Base-by-base conservation (phyloP, 2,888 invertebrate species). In the Psylliodes chrysocephalus region DNA sequence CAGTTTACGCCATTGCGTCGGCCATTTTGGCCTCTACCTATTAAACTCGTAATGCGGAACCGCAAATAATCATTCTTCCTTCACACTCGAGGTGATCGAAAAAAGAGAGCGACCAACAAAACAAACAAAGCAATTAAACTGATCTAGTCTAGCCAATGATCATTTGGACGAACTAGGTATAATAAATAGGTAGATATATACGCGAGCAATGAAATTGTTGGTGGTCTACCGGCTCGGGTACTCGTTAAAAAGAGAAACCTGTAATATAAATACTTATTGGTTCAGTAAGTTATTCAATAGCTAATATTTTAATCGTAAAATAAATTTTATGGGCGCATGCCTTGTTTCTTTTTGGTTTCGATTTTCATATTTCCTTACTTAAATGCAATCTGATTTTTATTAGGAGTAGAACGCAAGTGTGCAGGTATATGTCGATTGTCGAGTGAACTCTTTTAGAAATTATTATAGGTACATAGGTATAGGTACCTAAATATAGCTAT, bases 131-230 rank as follows among this genome's bases (percentile, higher is more conserved):
- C 10, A 46, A 56, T 56, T 56, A 56, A 56, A 56, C 46, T 56
- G 17, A 56, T 46, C 56, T 30, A 56, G 46, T 46, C 56, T 30
- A 56, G 46, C 56, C 56, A 56, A 56, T 56, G 56, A 54, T 42
- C 28, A 42, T 46, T 8, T 38, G 8, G 38, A 15, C 42, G 7
- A 8, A n/a, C n/a, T n/a, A n/a, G n/a, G n/a, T n/a, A n/a, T n/a
- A n/a, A n/a, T n/a, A n/a, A n/a, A n/a, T n/a, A n/a, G n/a, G n/a
- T n/a, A n/a, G n/a, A 18, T 18, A 18, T 42, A 8, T 10, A 35
- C 35, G 10, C 6, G 33, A 8, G 10, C n/a, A 35, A 30, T 14
- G 2, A 30, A 55, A 46, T n/a, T 56, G 56, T 46, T 30, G 56
- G 56, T 56, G 56, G 56, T 56, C 56, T 46, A 46, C 46, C 46